These are phyloP conservation scores for Daboia siamensis DNA, from an alignment of 2,113 vertebrate genomes.

Conservation along the genomic window DNA sequence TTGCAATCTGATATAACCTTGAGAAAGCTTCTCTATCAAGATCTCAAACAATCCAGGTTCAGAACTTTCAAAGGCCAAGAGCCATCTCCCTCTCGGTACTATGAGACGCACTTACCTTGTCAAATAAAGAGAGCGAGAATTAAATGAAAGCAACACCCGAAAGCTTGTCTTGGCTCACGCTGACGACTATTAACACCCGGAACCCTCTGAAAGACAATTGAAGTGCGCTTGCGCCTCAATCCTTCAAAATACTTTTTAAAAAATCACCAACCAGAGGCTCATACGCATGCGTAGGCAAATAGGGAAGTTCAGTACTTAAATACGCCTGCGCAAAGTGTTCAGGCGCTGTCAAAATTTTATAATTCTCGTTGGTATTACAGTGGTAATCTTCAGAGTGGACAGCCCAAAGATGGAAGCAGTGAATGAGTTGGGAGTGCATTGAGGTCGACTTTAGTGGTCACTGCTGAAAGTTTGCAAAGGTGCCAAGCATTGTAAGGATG, in stretches of 20 bases:
- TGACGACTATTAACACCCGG: not conserved
- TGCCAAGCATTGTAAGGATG: not conserved
- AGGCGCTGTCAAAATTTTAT: not conserved
- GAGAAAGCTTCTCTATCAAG: not conserved
- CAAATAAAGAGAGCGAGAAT: not conserved
- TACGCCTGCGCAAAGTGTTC: not conserved
- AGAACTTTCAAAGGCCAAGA: too few relatives aligned
- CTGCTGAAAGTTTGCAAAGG: not conserved
- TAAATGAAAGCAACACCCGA: not conserved
- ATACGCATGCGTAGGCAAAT: not conserved
- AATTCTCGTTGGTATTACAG: not conserved
- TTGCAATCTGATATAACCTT: not conserved
- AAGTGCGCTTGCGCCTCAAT: not conserved
- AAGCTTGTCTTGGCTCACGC: not conserved
- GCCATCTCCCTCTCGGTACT: not conserved
- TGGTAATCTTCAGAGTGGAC: not conserved
- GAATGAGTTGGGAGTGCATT: not conserved
- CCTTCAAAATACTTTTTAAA: not conserved
- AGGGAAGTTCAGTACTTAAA: too few relatives aligned
- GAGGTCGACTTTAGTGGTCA: not conserved
- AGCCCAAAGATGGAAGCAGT: not conserved
- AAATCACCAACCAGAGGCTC: not conserved
- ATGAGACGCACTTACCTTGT: not conserved
- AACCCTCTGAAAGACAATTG: not conserved
- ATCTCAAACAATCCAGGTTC: too few relatives aligned